Base-by-base conservation (phyloP, 2,797 vertebrate genomes). In the Gymnoscopelus braueri region DNA sequence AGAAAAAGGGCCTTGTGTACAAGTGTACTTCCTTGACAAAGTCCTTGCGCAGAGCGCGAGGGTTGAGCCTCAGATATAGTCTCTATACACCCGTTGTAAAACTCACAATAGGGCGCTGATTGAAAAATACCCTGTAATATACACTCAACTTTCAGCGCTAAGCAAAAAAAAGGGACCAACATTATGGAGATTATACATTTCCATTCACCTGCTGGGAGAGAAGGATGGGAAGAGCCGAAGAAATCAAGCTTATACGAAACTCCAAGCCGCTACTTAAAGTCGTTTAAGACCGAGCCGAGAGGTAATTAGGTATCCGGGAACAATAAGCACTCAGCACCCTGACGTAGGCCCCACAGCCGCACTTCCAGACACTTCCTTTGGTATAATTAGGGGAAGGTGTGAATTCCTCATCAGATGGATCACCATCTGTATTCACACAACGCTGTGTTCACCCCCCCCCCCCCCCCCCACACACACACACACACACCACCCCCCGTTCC, bases 261-360 rank as follows among this genome's bases (percentile, higher is more conserved):
- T 78, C 15, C 19, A 80, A 77, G 79, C 66, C 74, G 81, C 86
- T 79, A 88, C 89, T 92, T 91, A 84, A 89, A 90, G 80, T 85
- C 80, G 71, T 91, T 92, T 88, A 84, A 87, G 79, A 71, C 74
- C 69, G 74, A 87, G 83, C 81, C 74, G 74, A 86, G 88, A 85
- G 83, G 83, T 91, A 91, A 93, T 93, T 91, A 91, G 89, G 86
- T 89, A 90, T 89, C 74, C 72, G 83, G 79, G 89, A 90, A 92
- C 92, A 93, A 91, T 89, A 84, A 86, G 77, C 73, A 79, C 78
- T 84, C 80, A 84, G 83, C 82, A 86, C 77, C 19, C 80, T 87
- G 67, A 65, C 71, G 72, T 60, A 79, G 83, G 19, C 74, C 82
- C 60, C 60, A 29, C 66, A 80, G 87, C 64, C 77, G 75, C 48